Base-by-base conservation (phyloP, 1,140 invertebrate genomes). In the Rhizoglyphus robini region DNA sequence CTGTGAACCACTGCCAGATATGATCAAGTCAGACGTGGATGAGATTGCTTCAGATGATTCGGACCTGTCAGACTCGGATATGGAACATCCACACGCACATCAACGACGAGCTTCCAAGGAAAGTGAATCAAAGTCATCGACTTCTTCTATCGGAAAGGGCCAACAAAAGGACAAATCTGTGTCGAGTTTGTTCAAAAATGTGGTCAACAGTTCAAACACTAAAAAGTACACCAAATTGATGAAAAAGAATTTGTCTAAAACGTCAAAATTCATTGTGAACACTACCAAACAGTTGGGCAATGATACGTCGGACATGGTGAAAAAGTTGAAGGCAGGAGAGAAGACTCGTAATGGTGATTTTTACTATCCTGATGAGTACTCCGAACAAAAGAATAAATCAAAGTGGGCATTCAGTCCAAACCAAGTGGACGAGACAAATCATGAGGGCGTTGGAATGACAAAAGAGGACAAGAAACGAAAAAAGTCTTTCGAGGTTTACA, bases 141-240 rank as follows among this genome's bases (percentile, higher is more conserved):
- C 23, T 27, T 23, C 48, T 8, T 20, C 48, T 23, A 8, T 41
- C 36, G 36, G 23, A 54, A 54, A 54, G 15, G 20, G 58, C 58
- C n/a, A 32, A 60, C 13, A n/a, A n/a, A n/a, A n/a, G n/a, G n/a
- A n/a, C n/a, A 60, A 60, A 46, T 32, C 58, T 2, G 27, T 60
- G 23, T 60, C 58, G 13, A 46, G 23, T n/a, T 46, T 60, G 27
- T 46, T 60, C 11, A 34, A 46, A 60, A 60, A 60, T 46, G 58
- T 60, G 2, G 58, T 60, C 18, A 18, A 60, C n/a, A 2, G 8
- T n/a, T 23, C 11, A 11, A 60, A 60, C 36, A 41, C 15, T 13
- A 60, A 60, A 46, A 60, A 60, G 29, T 60, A 60, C 29, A 60
- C 15, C n/a, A 30, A 60, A 46, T 20, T 60, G 15, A 34, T 60